Conservation (phyloP, 2,888 invertebrate genomes). For the Drosophila peninsularis region DNA sequence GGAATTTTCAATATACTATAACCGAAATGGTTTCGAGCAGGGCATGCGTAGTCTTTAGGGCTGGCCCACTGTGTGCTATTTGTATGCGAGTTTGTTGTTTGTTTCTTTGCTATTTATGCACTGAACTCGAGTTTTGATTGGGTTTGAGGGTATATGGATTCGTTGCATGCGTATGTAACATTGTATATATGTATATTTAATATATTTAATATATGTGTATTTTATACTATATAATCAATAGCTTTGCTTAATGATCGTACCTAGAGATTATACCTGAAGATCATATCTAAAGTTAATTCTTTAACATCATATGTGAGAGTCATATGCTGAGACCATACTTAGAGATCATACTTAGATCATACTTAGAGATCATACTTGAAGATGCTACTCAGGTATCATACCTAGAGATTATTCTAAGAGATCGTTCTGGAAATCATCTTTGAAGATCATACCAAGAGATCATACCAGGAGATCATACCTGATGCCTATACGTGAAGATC, state of each 20-base stretch:
- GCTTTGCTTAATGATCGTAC: too few relatives aligned
- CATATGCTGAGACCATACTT: neutral
- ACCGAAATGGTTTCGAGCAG: constrained; percentile 23
- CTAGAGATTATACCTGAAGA: neutral
- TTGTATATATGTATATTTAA: neutral
- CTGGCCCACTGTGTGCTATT: constrained; percentile 44
- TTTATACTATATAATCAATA: too few relatives aligned
- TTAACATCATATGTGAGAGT: too few relatives aligned
- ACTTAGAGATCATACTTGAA: neutral
- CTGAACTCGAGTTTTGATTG: neutral
- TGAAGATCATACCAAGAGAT: neutral
- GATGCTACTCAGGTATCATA: neutral
- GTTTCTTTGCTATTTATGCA: constrained; percentile 14
- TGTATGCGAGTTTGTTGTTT: constrained; percentile 24
- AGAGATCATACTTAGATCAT: neutral
- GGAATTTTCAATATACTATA: constrained; percentile 21
- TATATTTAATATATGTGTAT: neutral
- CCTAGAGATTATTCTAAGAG: neutral
- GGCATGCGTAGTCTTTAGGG: constrained; percentile 49
- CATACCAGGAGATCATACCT: neutral
- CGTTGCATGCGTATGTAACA: neutral
- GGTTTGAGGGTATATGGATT: neutral
- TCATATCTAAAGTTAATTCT: neutral
- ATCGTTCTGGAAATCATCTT: neutral
- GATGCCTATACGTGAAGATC: too few relatives aligned